Evolutionary conservation across 2,888 invertebrate species (phyloP).

Genomic region (Xestia c-nigrum): DNA sequence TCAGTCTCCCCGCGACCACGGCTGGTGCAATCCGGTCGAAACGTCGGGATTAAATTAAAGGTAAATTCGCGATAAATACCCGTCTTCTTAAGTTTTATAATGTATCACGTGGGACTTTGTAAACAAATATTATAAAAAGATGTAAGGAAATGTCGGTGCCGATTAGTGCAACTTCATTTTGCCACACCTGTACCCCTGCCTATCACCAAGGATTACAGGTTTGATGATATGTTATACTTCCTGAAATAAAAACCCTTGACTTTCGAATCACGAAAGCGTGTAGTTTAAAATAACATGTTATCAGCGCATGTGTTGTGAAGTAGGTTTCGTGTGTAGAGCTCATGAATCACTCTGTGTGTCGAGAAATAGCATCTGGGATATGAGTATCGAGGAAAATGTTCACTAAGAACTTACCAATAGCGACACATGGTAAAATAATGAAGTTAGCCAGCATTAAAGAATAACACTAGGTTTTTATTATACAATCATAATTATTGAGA

Average conservation of each 20-base stretch:
- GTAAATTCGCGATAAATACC: too few relatives aligned
- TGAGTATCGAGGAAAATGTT: slow-evolving; percentile 38
- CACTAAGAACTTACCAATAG: background rate
- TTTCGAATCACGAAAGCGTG: slow-evolving; percentile 3
- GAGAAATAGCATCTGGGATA: slow-evolving; percentile 42
- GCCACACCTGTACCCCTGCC: background rate
- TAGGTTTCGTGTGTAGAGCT: slow-evolving; percentile 47
- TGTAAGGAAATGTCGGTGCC: background rate
- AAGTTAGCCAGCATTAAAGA: background rate
- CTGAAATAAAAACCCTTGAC: slow-evolving; percentile 1
- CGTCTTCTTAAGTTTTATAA: too few relatives aligned
- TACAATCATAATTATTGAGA: background rate
- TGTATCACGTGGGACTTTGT: too few relatives aligned
- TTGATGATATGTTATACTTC: background rate
- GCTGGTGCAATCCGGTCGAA: too few relatives aligned
- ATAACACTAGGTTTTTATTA: background rate
- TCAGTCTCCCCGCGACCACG: too few relatives aligned
- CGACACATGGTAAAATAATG: background rate
- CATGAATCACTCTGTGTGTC: slow-evolving; percentile 56
- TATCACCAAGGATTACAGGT: background rate
- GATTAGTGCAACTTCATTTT: background rate
- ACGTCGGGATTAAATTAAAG: too few relatives aligned
- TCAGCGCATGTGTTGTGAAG: slow-evolving; percentile 33
- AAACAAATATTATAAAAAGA: background rate
- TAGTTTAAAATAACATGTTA: slow-evolving; percentile 28